phyloP scores from a whole-genome alignment of 2,113 vertebrate genomes.

The Erythrocercus mccallii region DNA sequence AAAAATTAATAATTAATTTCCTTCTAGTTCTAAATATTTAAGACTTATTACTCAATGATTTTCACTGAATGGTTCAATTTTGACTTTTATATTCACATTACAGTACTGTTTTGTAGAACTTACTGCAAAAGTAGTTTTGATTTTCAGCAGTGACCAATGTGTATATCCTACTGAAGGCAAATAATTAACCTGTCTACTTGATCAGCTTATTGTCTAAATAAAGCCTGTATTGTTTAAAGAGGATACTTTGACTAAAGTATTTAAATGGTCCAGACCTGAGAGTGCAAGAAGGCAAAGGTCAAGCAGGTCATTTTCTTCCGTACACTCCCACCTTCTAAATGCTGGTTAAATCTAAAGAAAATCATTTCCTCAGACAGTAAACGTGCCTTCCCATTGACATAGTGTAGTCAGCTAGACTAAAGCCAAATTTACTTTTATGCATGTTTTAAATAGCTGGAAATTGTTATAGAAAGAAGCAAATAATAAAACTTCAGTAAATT shows the following conservation, averaged over 20 bases:
- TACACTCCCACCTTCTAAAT: neutral
- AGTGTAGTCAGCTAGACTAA: neutral
- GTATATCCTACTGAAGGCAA: neutral
- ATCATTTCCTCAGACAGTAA: neutral
- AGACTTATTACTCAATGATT: neutral
- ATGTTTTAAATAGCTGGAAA: neutral
- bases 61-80: neutral
- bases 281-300: slow-evolving; percentile 47
- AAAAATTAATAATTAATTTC: neutral
- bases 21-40: neutral
- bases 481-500: neutral
- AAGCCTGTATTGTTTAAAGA: slow-evolving; percentile 43
- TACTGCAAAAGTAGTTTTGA: neutral
- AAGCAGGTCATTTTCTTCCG: neutral
- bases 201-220: slow-evolving; percentile 54
- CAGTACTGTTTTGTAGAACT: neutral
- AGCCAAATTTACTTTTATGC: neutral
- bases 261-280: slow-evolving; percentile 8
- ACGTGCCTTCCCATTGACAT: neutral
- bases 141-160: neutral
- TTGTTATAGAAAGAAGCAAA: neutral
- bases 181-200: slow-evolving; percentile 8
- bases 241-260: slow-evolving; percentile 11
- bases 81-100: neutral
- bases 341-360: neutral